Base-by-base conservation (phyloP, 2,888 invertebrate genomes). In the Pteria penguin region DNA sequence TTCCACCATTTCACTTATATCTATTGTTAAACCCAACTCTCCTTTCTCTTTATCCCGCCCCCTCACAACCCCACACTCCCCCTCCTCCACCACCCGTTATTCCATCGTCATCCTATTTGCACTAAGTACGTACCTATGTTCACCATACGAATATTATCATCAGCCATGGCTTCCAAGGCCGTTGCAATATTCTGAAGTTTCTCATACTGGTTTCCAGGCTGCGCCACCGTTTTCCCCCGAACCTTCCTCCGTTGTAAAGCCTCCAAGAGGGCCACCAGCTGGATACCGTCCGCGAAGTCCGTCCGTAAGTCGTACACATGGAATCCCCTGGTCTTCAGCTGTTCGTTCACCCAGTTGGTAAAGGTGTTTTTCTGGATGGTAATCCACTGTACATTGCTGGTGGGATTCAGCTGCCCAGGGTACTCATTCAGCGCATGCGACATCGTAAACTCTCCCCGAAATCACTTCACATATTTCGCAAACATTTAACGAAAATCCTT, bases 271-370 rank as follows among this genome's bases (percentile, higher is more conserved):
- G 96, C 95, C 89, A 98, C 97, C 4, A 99, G 94, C 71, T 96
- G 95, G 8, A 98, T 97, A 24, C 98, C 98, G 90, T 98, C 97
- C 80, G 96, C 95, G 72, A 99, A 94, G 92, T 99, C 99, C 85
- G 95, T 95, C 22, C 96, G 95, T 86, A 99, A 93, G 91, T 98
- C 97, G 71, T 95, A 93, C 29, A 98, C 96, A 93, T 95, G 92
- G 4, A 86, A 66, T 8, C 88, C 89, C 18, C 86, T 84, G 2
- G 84, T 80, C 67, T 88, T 85, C 61, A 94, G 85, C 79, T 93
- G 93, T 77, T 98, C 98, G 93, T 98, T 98, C 88, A 98, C 97
- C 98, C 98, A 98, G 93, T 98, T 98, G 85, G 96, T 95, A 87
- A 98, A 98, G 54, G 98, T 98, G 92, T 90, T 91, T 63, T 97